phyloP scores from a whole-genome alignment of 2,888 invertebrate species.

The Thera britannica region DNA sequence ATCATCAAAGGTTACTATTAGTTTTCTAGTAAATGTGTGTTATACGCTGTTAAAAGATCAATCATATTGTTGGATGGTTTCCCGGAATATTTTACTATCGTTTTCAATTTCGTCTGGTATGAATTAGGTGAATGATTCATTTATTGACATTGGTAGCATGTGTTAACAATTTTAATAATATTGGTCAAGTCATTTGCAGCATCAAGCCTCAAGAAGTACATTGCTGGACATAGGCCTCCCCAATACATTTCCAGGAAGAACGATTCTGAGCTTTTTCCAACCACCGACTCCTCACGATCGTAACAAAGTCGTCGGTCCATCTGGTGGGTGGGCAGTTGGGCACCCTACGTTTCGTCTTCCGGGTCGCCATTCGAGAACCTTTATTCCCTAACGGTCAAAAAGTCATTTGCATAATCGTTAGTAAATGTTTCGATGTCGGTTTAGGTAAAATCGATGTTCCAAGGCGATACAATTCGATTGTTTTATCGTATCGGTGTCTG shows the following conservation, averaged over 20 bases:
- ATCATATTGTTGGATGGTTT: conserved; percentile 9
- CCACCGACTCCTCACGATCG: too few relatives aligned
- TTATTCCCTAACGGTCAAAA: background rate
- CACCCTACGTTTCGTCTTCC: too few relatives aligned
- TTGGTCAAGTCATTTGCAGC: conserved; percentile 1
- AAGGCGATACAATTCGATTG: conserved; percentile 48
- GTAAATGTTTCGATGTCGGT: conserved; percentile 8
- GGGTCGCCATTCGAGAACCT: too few relatives aligned
- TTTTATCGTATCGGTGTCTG: conserved; percentile 51
- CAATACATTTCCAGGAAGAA: too few relatives aligned
- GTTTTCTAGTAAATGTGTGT: background rate
- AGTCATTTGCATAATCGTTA: conserved; percentile 9
- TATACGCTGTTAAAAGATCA: conserved; percentile 14
- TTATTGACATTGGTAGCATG: background rate
- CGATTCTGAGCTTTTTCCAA: too few relatives aligned
- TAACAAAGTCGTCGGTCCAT: too few relatives aligned
- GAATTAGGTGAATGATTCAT: background rate
- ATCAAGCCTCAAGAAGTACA: too few relatives aligned
- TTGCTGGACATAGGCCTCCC: too few relatives aligned
- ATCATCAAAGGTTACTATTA: background rate
- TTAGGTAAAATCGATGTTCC: conserved; percentile 31
- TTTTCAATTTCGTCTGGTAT: conserved; percentile 3
- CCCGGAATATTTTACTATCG: conserved; percentile 14
- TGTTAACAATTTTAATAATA: background rate
- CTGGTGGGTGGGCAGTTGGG: too few relatives aligned